Base-by-base conservation (phyloP, 2,797 vertebrate genomes). In the Tadarida brasiliensis region DNA sequence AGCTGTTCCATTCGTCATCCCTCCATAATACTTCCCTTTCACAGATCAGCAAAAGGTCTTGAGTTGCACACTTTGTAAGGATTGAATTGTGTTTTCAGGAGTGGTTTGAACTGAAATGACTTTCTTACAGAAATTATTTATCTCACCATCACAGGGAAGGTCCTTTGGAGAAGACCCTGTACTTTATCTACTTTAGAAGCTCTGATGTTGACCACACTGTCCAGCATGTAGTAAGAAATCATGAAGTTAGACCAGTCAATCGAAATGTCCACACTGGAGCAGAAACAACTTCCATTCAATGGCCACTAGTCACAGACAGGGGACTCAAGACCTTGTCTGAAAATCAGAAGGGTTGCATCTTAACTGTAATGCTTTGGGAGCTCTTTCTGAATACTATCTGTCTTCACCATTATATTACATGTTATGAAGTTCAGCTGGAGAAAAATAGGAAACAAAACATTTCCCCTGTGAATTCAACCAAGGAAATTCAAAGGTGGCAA, bases 361-460 rank as follows among this genome's bases (percentile, higher is more conserved):
- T 59, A 44, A 17, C 39, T 20, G 61, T 17, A 54, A 22, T 9
- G 5, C 26, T 67, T n/a, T 33, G 4, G 65, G 35, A 7, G 3
- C 0, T 56, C 24, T 82, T 91, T 81, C 24, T 67, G 33, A 84
- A 90, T 7, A 78, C 44, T 59, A 15, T 49, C 49, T 95, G 59
- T 68, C 63, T 87, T 91, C 20, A 73, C 16, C 61, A 35, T 71
- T 44, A 5, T 57, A 68, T 61, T 57, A 84, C 56, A 88, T 68
- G 8, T 33, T 56, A 39, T 22, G 47, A 83, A 83, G 24, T 30
- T 65, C 28, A 80, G 12, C n/a, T 67, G 87, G 88, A 94, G 51
- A 54, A 87, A 81, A 96, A 35, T 63, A 44, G 44, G 11, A 71
- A 91, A 68, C 77, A 56, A 94, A 88, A 71, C 33, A 76, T 74